Percentiles rank a stretch among this genome's conserved stretches.
These are phyloP conservation scores for Zapornia atra DNA, from an alignment of 2,113 vertebrate species.

Conservation along the genomic window DNA sequence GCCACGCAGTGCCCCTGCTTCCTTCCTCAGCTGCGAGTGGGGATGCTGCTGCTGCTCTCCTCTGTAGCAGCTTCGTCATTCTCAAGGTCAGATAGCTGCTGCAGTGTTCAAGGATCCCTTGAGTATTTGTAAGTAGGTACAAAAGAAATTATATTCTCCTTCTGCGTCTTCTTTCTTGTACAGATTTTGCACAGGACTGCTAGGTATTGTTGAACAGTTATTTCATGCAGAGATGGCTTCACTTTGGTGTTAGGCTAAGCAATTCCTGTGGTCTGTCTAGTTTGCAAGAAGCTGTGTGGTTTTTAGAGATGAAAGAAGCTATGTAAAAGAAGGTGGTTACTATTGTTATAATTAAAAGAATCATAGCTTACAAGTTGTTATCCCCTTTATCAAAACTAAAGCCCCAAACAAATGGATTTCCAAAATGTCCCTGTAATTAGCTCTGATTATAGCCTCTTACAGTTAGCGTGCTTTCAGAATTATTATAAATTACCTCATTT, in stretches of 20 bases:
- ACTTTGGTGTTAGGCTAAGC: background rate
- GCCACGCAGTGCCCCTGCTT: background rate
- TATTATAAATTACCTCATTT: slow-evolving; percentile 41
- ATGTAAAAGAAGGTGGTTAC: background rate
- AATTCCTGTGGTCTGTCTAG: background rate
- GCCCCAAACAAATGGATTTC: slow-evolving; percentile 41
- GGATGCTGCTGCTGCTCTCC: background rate
- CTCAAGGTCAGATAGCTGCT: background rate
- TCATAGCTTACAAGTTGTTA: slow-evolving; percentile 30
- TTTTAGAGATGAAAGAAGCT: slow-evolving; percentile 20
- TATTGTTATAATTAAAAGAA: slow-evolving; percentile 34
- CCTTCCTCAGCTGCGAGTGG: background rate
- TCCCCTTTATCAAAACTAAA: slow-evolving; percentile 46
- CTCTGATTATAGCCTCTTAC: slow-evolving; percentile 52
- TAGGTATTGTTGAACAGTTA: background rate
- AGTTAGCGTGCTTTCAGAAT: slow-evolving; percentile 11
- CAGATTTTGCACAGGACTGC: background rate
- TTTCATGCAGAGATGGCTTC: background rate
- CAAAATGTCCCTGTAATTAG: slow-evolving; percentile 58
- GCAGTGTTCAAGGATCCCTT: background rate
- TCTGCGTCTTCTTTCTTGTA: background rate
- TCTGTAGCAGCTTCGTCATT: background rate
- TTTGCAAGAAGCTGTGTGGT: background rate
- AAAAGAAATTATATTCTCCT: background rate
- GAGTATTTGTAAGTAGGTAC: background rate